Percentiles rank a stretch among this genome's conserved stretches.
Evolutionary conservation across 2,888 invertebrate species (phyloP).

Genomic region (Pyrocoelia pectoralis): DNA sequence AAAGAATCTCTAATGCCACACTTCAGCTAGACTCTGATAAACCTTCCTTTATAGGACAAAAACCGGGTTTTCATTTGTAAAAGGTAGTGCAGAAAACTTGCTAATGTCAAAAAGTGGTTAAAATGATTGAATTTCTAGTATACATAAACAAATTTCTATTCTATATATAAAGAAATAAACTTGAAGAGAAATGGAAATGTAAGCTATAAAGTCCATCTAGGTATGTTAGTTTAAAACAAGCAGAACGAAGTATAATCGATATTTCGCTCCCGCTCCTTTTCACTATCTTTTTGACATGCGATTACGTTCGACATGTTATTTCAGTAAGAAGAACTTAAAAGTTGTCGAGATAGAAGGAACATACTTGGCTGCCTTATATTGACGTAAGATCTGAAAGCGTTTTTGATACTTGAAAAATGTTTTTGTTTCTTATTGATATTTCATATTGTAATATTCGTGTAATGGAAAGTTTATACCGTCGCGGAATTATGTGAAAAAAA

Average conservation of each 20-base stretch:
- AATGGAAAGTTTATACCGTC: too few relatives aligned
- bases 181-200: not conserved
- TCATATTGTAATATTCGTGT: too few relatives aligned
- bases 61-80: too few relatives aligned
- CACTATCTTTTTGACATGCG: constrained; percentile 19
- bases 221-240: not conserved
- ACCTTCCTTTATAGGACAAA: too few relatives aligned
- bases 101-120: too few relatives aligned
- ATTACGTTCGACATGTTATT: constrained; percentile 17
- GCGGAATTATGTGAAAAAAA: too few relatives aligned
- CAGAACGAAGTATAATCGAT: constrained; percentile 15
- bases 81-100: too few relatives aligned
- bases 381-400: not conserved
- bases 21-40: too few relatives aligned
- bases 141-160: too few relatives aligned
- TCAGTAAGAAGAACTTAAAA: constrained; percentile 8
- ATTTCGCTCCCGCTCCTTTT: constrained; percentile 16
- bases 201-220: not conserved
- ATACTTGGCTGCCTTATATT: not conserved
- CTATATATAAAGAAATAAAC: too few relatives aligned
- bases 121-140: too few relatives aligned
- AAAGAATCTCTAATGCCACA: too few relatives aligned
- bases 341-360: not conserved
- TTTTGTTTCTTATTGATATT: not conserved
- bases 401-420: constrained; percentile 5